Base-by-base conservation (phyloP, 1,140 invertebrate genomes). In the Lucilia cuprina region DNA sequence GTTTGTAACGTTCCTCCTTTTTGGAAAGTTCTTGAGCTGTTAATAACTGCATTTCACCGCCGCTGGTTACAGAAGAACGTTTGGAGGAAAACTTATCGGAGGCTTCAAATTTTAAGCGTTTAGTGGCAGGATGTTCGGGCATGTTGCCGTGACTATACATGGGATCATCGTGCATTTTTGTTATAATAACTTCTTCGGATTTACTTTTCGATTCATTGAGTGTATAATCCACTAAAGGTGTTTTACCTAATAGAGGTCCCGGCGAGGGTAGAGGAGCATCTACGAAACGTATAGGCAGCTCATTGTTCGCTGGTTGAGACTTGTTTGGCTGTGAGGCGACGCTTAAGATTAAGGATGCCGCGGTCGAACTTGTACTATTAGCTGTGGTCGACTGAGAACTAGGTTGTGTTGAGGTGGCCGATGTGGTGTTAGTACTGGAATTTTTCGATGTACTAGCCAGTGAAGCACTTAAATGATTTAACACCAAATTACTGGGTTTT, bases 231-330 rank as follows among this genome's bases (percentile, higher is more conserved):
- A 96, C 94, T 34, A 96, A 90, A 47, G 95, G 93, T 10, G 96
- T 96, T 86, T 95, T 95, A 3, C 96, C 95, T 19, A 96, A 91
- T 84, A 96, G 91, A 0, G 96, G 96, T 0, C 96, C 96, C 0
- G 96, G 96, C 12, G 95, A 96, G 10, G 95, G 94, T 10, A 96
- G 90, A 0, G 95, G 92, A 50, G 93, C 89, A 88, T 93, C 92
- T 60, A 90, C 87, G 60, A 91, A 89, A 5, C 88, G 86, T 14
- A 90, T 74, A 0, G 86, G 84, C 9, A 88, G 80, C 13, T 83
- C 82, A 19, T 82, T 55, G 21, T 77, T 41, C 13, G 77, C 8
- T 7, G 49, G 34, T 19, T 70, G 82, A 12, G 60, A 35, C 30
- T 65, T 82, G 41, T 30, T 30, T 0, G 14, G 5, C 14, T 47